Evolutionary conservation across 2,888 invertebrate species (phyloP).

Genomic region (Allolobophora icterica): DNA sequence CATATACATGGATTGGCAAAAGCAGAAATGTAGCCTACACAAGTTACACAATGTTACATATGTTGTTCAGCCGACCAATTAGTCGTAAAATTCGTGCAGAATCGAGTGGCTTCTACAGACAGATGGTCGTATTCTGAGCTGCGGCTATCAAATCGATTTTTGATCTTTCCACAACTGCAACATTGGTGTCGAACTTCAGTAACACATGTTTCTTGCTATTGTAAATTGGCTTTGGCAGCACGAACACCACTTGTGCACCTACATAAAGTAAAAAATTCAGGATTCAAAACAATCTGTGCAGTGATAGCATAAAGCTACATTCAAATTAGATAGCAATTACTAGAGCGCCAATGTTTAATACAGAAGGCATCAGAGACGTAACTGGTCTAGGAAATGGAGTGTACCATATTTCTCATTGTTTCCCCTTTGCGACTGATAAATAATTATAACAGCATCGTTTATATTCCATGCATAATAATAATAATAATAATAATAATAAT

Average conservation of each 20-base stretch:
- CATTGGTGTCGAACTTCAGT: not conserved
- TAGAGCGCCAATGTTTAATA: too few species aligned
- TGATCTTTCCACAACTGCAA: not conserved
- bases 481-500: too few species aligned
- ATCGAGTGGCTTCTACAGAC: not conserved
- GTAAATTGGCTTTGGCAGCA: not conserved
- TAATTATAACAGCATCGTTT: too few species aligned
- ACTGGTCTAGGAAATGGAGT: not conserved
- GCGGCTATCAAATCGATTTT: not conserved
- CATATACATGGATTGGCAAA: too few species aligned
- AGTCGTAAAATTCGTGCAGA: too few species aligned
- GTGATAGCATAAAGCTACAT: not conserved
- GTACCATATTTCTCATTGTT: too few species aligned
- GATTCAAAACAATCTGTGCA: not conserved
- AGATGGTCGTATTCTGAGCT: not conserved
- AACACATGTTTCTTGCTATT: not conserved
- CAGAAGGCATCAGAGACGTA: not conserved
- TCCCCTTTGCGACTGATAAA: too few species aligned
- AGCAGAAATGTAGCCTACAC: too few species aligned
- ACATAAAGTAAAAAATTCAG: not conserved
- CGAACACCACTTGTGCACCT: not conserved
- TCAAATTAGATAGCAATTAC: not conserved
- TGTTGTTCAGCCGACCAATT: too few species aligned
- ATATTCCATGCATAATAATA: too few species aligned
- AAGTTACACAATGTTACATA: too few species aligned